These are phyloP conservation scores for Oscarella lobularis DNA, from an alignment of 37 sponge, comb jelly and placozoan species.

Conservation along the genomic window DNA sequence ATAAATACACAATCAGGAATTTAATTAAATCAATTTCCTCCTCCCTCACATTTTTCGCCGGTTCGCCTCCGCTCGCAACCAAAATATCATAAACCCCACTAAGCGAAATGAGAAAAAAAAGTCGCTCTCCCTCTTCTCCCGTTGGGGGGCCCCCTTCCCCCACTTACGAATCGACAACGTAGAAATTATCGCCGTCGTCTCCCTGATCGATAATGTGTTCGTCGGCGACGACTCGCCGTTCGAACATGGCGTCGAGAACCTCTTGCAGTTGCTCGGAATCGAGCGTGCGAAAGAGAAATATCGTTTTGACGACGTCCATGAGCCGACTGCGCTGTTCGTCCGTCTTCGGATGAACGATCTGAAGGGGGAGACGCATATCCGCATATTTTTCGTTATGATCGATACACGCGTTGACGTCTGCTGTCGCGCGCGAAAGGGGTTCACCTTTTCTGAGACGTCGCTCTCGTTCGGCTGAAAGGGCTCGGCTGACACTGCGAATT, in stretches of 20 bases:
- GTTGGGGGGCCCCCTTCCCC: neutral
- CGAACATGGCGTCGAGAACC: slow-evolving; percentile 93
- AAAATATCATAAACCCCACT: slow-evolving; percentile 37
- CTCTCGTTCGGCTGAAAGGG: slow-evolving; percentile 49
- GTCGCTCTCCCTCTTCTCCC: neutral
- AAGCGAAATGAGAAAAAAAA: slow-evolving; percentile 10
- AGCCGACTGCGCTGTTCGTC: slow-evolving; percentile 79
- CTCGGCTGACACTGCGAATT: slow-evolving; percentile 55
- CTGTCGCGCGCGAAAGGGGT: neutral
- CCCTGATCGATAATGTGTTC: slow-evolving; percentile 84
- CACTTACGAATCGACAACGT: slow-evolving; percentile 79
- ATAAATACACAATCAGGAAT: neutral
- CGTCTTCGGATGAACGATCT: slow-evolving; percentile 80
- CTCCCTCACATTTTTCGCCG: slow-evolving; percentile 28
- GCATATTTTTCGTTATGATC: neutral
- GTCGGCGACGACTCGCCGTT: slow-evolving; percentile 44
- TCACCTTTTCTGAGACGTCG: slow-evolving; percentile 27
- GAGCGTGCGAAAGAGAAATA: slow-evolving; percentile 63
- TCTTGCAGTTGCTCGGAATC: slow-evolving; percentile 62
- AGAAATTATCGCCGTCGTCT: slow-evolving; percentile 93
- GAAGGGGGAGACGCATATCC: neutral
- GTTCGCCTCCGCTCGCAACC: slow-evolving; percentile 13
- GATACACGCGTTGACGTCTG: slow-evolving; percentile 2
- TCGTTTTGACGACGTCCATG: slow-evolving; percentile 32
- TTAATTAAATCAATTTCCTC: neutral